These are phyloP conservation scores for Pseudomyrmex concolor DNA, from an alignment of 1,140 invertebrate species.

Conservation along the genomic window DNA sequence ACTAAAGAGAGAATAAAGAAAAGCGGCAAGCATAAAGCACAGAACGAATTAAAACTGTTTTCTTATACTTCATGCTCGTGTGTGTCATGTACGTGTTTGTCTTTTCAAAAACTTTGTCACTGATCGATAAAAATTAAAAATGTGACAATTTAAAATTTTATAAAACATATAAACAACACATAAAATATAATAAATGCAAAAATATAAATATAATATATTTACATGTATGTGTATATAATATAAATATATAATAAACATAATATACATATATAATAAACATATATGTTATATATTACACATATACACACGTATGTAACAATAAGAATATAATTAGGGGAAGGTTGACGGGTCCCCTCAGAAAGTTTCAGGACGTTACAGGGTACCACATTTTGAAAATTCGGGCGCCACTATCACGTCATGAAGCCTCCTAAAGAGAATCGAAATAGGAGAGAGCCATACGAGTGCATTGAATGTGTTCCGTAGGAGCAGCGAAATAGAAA, in stretches of 20 bases:
- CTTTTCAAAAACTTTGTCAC: conserved; percentile 21
- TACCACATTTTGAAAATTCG: conserved; percentile 78
- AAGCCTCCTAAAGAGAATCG: conserved; percentile 82
- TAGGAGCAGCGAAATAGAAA: background rate
- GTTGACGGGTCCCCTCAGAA: conserved; percentile 80
- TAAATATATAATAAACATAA: background rate
- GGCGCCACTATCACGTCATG: conserved; percentile 83
- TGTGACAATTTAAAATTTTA: background rate
- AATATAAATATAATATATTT: conserved; percentile 1
- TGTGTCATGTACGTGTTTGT: conserved; percentile 9
- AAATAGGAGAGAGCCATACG: conserved; percentile 42
- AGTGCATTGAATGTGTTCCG: conserved; percentile 4
- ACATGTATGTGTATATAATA: background rate
- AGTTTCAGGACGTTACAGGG: conserved; percentile 83
- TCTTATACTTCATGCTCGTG: background rate
- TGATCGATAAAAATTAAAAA: conserved; percentile 3
- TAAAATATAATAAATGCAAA: conserved; percentile 4
- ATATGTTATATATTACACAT: no score
- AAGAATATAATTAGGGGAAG: conserved; percentile 14
- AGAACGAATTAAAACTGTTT: conserved; percentile 40
- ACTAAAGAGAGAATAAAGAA: conserved; percentile 69
- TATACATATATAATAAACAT: background rate
- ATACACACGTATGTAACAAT: background rate
- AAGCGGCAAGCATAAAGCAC: conserved; percentile 68
- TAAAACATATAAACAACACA: background rate